Base-by-base conservation (phyloP, 2,888 invertebrate genomes). In the Apotomis turbidana region DNA sequence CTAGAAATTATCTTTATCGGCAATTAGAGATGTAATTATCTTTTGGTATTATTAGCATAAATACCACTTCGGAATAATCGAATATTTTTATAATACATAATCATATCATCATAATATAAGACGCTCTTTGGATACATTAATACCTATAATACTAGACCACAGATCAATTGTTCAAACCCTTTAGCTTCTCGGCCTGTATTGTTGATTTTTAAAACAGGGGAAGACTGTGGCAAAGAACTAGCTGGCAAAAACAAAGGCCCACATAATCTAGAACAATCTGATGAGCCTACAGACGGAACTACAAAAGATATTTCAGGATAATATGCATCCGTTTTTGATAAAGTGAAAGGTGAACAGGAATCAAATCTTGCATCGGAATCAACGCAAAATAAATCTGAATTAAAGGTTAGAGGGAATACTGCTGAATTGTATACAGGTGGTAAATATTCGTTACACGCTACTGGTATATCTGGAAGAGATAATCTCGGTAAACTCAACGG, bases 381-480 rank as follows among this genome's bases (percentile, higher is more conserved):
- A 38, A 54, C 54, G n/a, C 15, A 15, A 49, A 61, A 67, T 27
- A 71, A 15, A 6, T 60, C 66, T 6, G 71, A 38, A 61, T 67
- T 71, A 6, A 57, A 55, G 1, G 60, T 49, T 41, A 55, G 15
- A 58, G 58, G 58, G 36, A 57, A 5, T 38, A 51, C 58, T 12
- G 61, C 1, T 8, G 61, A 62, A 44, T 6, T 57, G 38, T 41
- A 67, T 5, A 68, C 15, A 15, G 67, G 71, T n/a, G 71, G 67
- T 62, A 71, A n/a, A 10, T 71, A 71, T 61, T 71, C 71, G 6
- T 71, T 68, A 13, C 71, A 71, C 38, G 71, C 71, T 5, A 71
- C 44, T 36, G 71, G 71, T 67, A 71, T 57, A 44, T 62, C 13
- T 27, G 59, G 41, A 2, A 70, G n/a, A 13, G 70, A 36, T 46